Percentiles rank a stretch among this genome's conserved stretches.
These are phyloP conservation scores for Periophthalmodon schlosseri DNA, from an alignment of 2,113 vertebrate species.

Conservation along the genomic window DNA sequence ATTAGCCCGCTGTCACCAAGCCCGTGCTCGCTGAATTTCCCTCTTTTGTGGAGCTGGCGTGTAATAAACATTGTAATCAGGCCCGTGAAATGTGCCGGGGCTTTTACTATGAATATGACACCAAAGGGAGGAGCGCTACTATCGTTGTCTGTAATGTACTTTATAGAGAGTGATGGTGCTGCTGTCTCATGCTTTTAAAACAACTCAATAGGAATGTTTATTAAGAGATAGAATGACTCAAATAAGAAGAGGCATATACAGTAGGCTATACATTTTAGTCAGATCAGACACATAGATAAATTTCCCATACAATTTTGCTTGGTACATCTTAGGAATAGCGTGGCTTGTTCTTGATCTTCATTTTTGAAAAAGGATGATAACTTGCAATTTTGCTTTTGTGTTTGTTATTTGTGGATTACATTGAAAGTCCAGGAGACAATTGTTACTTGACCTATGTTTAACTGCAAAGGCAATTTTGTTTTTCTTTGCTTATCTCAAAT, in stretches of 20 bases:
- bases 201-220: not conserved
- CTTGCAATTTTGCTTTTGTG: too few relatives aligned
- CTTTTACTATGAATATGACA: slow-evolving; percentile 47
- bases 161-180: slow-evolving; percentile 17
- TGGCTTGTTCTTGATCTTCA: too few relatives aligned
- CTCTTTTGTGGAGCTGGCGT: slow-evolving; percentile 51
- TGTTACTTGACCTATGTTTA: too few relatives aligned
- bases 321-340: too few relatives aligned
- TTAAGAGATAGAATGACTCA: not conserved
- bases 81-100: slow-evolving; percentile 21
- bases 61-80: slow-evolving; percentile 67
- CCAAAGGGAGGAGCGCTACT: slow-evolving; percentile 12
- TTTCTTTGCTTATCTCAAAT: too few relatives aligned
- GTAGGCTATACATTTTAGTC: not conserved
- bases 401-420: too few relatives aligned
- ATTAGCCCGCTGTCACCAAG: slow-evolving; percentile 59
- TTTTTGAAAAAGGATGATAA: too few relatives aligned
- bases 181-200: not conserved
- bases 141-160: not conserved
- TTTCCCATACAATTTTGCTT: too few relatives aligned
- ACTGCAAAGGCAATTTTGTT: too few relatives aligned
- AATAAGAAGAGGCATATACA: not conserved
- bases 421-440: too few relatives aligned
- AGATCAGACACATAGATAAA: not conserved
- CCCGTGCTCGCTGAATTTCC: slow-evolving; percentile 38